Evolutionary conservation across 2,888 invertebrate species (phyloP).

Genomic region (Megastigmus dorsalis): DNA sequence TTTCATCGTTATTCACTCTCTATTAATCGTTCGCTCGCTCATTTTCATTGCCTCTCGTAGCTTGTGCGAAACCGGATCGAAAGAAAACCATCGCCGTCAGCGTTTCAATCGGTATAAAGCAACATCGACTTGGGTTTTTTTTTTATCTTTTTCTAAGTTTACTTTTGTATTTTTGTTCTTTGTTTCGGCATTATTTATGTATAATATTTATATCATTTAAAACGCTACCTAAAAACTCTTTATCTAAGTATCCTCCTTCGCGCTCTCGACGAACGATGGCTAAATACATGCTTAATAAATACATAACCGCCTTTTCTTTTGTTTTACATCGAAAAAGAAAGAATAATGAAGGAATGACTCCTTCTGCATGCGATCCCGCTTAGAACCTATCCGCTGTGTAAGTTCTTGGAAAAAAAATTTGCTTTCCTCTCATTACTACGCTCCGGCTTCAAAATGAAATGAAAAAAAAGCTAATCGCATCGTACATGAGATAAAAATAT

Average conservation of each 20-base stretch:
- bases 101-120: slow-evolving; percentile 32
- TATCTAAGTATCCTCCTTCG: slow-evolving; percentile 11
- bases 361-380: slow-evolving; percentile 7
- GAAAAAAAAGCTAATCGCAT: slow-evolving; percentile 12
- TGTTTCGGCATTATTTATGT: slow-evolving; percentile 25
- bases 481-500: slow-evolving; percentile 23
- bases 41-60: slow-evolving; percentile 27
- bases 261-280: slow-evolving; percentile 26
- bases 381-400: slow-evolving; percentile 20
- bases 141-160: not conserved
- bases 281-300: slow-evolving; percentile 67
- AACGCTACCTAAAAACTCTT: slow-evolving; percentile 47
- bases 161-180: slow-evolving; percentile 11
- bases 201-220: slow-evolving; percentile 46
- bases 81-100: slow-evolving; percentile 35
- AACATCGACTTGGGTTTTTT: slow-evolving; percentile 27
- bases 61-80: slow-evolving; percentile 26
- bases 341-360: not conserved
- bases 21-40: slow-evolving; percentile 35
- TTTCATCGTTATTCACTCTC: slow-evolving; percentile 52
- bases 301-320: slow-evolving; percentile 66
- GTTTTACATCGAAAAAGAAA: slow-evolving; percentile 14
- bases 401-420: not conserved
- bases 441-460: slow-evolving; percentile 7
- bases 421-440: slow-evolving; percentile 6